These are phyloP conservation scores for Phrynosoma blainvillii DNA, from an alignment of 2,113 vertebrate genomes.

Conservation along the genomic window DNA sequence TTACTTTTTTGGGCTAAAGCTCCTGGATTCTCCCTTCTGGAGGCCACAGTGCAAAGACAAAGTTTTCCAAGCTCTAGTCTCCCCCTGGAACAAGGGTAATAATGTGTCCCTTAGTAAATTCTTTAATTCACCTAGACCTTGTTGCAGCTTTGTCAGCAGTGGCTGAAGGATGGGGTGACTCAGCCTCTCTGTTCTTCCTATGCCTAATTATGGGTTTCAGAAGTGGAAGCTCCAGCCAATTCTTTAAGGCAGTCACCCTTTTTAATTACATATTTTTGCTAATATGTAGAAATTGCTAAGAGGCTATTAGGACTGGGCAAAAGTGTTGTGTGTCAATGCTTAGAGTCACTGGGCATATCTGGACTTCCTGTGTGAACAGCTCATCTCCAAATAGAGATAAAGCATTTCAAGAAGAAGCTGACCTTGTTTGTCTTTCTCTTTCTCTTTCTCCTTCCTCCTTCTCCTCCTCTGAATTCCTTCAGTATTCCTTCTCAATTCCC, in stretches of 20 bases:
- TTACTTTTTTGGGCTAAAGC: too few relatives aligned
- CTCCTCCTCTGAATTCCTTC: too few relatives aligned
- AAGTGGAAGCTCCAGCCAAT: neutral
- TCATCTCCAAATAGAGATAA: neutral
- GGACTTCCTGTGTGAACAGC: neutral
- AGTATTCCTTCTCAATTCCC: too few relatives aligned
- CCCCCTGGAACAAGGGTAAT: neutral
- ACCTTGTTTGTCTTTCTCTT: too few relatives aligned
- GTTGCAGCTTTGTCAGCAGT: neutral
- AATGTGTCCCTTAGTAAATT: neutral
- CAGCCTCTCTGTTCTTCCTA: neutral
- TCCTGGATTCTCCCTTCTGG: too few relatives aligned
- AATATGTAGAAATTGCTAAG: neutral
- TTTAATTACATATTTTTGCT: constrained; percentile 6
- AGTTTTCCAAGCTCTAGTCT: too few relatives aligned
- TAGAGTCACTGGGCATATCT: neutral
- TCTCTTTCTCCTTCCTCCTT: too few relatives aligned
- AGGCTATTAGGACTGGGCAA: neutral
- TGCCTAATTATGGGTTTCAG: neutral
- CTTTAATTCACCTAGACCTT: neutral
- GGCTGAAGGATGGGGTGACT: constrained; percentile 2
- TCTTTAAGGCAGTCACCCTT: neutral
- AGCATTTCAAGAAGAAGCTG: neutral
- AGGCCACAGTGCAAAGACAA: too few relatives aligned
- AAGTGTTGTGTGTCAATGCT: neutral